Conservation (phyloP, 2,113 vertebrate species). For the Falcunculus frontatus region DNA sequence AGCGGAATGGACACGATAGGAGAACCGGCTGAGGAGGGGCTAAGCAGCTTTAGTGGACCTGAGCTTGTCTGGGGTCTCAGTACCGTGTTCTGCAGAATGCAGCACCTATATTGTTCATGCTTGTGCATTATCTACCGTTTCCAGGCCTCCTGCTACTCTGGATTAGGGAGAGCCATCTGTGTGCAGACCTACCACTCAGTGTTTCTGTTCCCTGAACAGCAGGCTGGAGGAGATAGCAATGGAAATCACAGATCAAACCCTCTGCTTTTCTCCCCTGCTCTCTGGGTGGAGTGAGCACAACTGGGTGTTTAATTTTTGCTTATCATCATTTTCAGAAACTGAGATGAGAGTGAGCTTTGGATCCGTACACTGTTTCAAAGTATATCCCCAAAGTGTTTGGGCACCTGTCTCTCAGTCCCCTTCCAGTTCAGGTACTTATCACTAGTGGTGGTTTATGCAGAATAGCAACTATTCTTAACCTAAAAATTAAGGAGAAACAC, state of each 20-base stretch:
- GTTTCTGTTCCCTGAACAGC: background rate
- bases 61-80: background rate
- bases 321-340: background rate
- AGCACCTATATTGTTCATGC: background rate
- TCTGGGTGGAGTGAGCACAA: background rate
- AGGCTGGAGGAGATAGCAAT: background rate
- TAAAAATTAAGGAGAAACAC: background rate
- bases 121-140: background rate
- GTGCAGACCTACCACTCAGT: background rate
- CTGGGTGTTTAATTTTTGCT: background rate
- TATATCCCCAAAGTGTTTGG: background rate
- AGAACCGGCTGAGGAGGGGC: background rate
- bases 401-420: background rate
- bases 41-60: background rate
- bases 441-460: background rate
- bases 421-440: background rate
- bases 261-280: background rate
- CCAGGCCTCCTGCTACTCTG: background rate
- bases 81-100: background rate
- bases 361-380: fast-evolving
- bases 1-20: background rate
- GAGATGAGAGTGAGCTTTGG: background rate
- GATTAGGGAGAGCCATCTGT: background rate
- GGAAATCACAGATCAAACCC: background rate
- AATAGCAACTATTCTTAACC: background rate